Conservation (phyloP, 2,113 vertebrate genomes). For the Etia nguti region DNA sequence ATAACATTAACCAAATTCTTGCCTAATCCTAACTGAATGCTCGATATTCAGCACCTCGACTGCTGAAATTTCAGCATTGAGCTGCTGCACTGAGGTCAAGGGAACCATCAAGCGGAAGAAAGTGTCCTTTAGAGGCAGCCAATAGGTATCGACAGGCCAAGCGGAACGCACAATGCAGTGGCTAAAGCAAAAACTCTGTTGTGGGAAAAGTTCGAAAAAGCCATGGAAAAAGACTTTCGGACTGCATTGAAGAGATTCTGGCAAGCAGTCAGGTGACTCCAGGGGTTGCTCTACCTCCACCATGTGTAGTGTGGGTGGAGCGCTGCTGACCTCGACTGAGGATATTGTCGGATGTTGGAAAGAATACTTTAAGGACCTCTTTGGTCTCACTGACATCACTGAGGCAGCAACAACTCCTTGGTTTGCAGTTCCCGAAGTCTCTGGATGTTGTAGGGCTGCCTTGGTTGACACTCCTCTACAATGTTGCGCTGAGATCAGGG, state of each 20-base stretch:
- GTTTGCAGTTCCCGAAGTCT: too few species aligned
- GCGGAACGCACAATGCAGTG: not conserved
- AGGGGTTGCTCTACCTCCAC: too few species aligned
- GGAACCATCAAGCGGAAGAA: not conserved
- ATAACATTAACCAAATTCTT: not conserved
- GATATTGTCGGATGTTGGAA: not conserved
- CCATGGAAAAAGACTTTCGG: not conserved
- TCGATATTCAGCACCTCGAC: not conserved
- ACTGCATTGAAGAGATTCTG: not conserved
- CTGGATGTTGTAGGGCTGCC: too few species aligned
- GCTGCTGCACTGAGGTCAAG: not conserved
- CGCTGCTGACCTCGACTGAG: not conserved
- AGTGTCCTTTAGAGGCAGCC: not conserved
- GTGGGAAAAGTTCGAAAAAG: not conserved
- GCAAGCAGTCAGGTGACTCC: not conserved
- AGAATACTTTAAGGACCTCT: not conserved
- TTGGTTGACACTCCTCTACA: too few species aligned
- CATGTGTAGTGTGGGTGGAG: too few species aligned
- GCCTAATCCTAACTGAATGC: not conserved
- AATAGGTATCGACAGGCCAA: not conserved
- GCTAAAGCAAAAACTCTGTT: accelerated
- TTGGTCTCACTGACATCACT: not conserved
- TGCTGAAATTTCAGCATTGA: not conserved
- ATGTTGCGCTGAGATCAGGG: too few species aligned
- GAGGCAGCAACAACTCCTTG: too few species aligned